Evolutionary conservation across 2,113 vertebrate genomes (phyloP), one percentile per base, ranked within the genome.

Genomic region (Herpetotheres cachinnans): DNA sequence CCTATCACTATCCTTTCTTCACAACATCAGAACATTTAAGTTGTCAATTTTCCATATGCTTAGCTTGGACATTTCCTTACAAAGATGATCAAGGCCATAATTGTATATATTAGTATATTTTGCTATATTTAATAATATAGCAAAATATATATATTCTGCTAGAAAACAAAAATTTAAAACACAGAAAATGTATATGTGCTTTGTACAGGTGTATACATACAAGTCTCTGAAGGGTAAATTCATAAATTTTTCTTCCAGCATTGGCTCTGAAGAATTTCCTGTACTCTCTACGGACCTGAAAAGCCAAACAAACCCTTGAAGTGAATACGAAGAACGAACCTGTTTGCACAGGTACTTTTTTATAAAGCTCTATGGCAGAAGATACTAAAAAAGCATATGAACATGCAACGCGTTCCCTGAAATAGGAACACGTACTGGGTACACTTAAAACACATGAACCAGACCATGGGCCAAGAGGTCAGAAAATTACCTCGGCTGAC

Each of bases 231-330:
- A 99, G 98, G 27, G 98, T 99, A 97, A 99, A 99, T 82, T 99
- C 98, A 91, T 99, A 99, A 93, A 99, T 99, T 98, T 99, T 99
- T 98, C 98, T 99, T 83, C 99, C 99, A 29, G 99, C 99, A 71
- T 99, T 99, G 82, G 99, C 99, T 97, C 99, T 99, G 98, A 99
- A 99, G 98, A 99, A 99, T 92, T 99, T 99, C 86, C 99, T 98
- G 98, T 99, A 99, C 61, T 99, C 99, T 95, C 99, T 98, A 82
- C 99, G 99, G 54, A 99, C 99, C 99, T 99, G 97, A 79, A 95
- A 96, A 96, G 86, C 95, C 55, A 94, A 97, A 97, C 42, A 96
- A 97, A 93, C 13, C 22, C 74, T 72, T 49, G 67, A 79, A 93
- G 71, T 96, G 42, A 96, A 63, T 70, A 63, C 4, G 56, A 29